Evolutionary conservation across 2,113 vertebrate species (phyloP).

Genomic region (Helogale parvula): DNA sequence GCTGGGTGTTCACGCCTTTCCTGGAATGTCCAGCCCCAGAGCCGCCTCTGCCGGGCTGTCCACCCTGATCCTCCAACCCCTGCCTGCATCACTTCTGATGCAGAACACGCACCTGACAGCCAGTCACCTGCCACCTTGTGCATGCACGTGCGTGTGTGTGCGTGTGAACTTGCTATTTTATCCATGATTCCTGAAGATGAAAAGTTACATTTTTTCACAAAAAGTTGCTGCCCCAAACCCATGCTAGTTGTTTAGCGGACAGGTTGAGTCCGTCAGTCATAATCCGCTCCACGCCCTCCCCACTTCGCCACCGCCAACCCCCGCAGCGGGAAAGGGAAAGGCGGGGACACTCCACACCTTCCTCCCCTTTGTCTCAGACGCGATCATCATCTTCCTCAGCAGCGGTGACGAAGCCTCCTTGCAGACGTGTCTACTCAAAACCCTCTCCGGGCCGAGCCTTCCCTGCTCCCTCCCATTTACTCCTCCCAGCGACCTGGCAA

Average conservation of each 20-base stretch:
- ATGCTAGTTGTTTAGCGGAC: not conserved
- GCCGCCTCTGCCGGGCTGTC: fast-evolving
- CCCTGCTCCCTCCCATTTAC: fast-evolving
- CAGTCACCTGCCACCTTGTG: not conserved
- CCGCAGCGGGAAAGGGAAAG: too few relatives aligned
- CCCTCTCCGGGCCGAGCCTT: fast-evolving
- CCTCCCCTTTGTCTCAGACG: fast-evolving
- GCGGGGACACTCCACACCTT: fast-evolving
- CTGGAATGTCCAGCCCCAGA: not conserved
- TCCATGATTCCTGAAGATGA: not conserved
- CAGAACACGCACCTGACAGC: not conserved
- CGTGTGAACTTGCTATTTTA: not conserved
- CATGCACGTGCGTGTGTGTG: fast-evolving
- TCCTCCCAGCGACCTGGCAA: fast-evolving
- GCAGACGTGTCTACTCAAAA: fast-evolving
- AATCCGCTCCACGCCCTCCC: conserved; percentile 35
- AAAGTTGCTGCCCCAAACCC: conserved; percentile 61
- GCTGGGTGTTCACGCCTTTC: not conserved
- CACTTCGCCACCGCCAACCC: fast-evolving
- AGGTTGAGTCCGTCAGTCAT: not conserved
- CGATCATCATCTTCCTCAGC: fast-evolving
- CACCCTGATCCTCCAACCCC: fast-evolving
- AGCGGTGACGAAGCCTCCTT: too few relatives aligned
- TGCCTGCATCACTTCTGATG: not conserved
- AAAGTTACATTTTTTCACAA: not conserved